These are phyloP conservation scores for Colaptes auratus DNA, from an alignment of 2,113 vertebrate species.

Conservation along the genomic window DNA sequence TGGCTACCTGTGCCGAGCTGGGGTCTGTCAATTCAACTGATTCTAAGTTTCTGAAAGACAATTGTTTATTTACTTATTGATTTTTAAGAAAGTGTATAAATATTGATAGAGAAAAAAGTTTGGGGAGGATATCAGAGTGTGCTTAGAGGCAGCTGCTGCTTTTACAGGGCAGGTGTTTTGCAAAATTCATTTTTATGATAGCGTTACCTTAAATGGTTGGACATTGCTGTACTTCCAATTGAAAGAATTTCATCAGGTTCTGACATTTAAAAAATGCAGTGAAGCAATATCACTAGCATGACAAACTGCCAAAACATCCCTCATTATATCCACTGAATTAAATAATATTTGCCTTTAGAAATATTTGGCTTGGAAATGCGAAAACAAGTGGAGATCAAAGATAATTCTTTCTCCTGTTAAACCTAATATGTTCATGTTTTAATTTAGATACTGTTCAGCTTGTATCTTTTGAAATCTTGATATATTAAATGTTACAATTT, in stretches of 20 bases:
- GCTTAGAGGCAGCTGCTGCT: neutral
- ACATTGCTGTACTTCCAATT: neutral
- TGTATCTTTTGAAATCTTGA: neutral
- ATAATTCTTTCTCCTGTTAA: neutral
- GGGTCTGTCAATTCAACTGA: neutral
- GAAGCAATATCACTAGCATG: neutral
- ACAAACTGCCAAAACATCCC: neutral
- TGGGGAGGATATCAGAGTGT: neutral
- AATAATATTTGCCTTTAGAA: neutral
- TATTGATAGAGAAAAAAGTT: neutral
- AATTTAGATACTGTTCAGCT: neutral
- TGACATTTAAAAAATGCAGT: neutral
- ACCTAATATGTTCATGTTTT: neutral
- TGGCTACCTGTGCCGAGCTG: neutral
- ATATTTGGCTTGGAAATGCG: neutral
- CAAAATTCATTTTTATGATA: neutral
- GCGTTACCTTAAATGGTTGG: neutral
- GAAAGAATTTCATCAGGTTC: neutral
- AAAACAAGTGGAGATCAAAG: neutral
- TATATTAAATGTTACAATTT: neutral
- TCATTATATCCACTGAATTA: neutral
- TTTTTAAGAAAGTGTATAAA: neutral
- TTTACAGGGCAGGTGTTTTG: neutral
- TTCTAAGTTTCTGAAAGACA: neutral
- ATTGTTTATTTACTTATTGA: neutral